Conservation (phyloP, 1,140 invertebrate species). For the Ooceraea biroi region DNA sequence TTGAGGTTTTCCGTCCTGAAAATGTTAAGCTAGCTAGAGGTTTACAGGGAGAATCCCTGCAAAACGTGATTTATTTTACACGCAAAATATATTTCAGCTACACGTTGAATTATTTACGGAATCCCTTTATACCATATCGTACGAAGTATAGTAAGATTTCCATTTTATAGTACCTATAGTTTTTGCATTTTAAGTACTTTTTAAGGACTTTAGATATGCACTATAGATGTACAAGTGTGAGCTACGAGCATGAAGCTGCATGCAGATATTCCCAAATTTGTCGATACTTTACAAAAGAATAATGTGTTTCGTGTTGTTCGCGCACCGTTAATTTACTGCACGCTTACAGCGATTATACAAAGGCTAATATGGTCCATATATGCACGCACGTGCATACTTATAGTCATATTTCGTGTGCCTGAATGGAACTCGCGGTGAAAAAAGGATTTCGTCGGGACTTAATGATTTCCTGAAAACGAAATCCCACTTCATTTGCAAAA, state of each 20-base stretch:
- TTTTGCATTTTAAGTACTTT: no score
- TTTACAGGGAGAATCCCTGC: no score
- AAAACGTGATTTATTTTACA: no score
- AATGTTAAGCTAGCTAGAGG: not conserved
- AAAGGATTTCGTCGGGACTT: constrained; percentile 11
- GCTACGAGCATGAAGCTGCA: not conserved
- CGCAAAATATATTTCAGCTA: no score
- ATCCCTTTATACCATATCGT: no score
- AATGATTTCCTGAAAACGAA: constrained; percentile 59
- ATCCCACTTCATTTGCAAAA: constrained; percentile 36
- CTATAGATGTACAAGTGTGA: not conserved
- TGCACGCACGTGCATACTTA: constrained; percentile 43
- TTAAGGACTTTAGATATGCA: no score
- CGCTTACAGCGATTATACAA: constrained; percentile 29
- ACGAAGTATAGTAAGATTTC: no score
- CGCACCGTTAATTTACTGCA: constrained; percentile 37
- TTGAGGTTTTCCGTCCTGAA: not conserved
- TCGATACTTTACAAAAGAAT: constrained; percentile 33
- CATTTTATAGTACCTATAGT: no score
- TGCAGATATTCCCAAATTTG: constrained; percentile 38
- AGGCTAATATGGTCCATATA: constrained; percentile 35
- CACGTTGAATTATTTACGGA: no score
- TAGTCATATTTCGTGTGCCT: not conserved
- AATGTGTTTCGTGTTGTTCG: constrained; percentile 36
- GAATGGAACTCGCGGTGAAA: constrained; percentile 33